phyloP scores from a whole-genome alignment of 2,113 vertebrate genomes.

The Chaetura pelagica region DNA sequence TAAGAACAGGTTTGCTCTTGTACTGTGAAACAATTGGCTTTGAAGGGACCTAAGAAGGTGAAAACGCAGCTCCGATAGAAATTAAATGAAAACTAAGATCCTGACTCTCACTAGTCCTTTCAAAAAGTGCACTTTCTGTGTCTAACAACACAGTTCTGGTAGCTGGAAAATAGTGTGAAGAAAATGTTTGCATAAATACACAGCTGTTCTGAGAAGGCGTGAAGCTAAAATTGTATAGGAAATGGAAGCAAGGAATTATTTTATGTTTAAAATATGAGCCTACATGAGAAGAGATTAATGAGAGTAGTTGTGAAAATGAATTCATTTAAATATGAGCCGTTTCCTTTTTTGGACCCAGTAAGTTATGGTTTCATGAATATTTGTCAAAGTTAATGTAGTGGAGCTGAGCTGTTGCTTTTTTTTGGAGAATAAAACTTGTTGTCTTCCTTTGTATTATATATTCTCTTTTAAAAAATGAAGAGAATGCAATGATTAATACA shows the following conservation, averaged over 20 bases:
- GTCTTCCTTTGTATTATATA: slow-evolving; percentile 40
- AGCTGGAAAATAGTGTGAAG: not conserved
- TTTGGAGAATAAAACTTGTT: slow-evolving; percentile 27
- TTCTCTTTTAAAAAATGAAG: slow-evolving; percentile 53
- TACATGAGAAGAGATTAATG: slow-evolving; percentile 40
- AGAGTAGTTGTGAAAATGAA: slow-evolving; percentile 56
- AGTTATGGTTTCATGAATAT: slow-evolving; percentile 56
- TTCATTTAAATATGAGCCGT: slow-evolving; percentile 42
- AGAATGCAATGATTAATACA: slow-evolving; percentile 58
- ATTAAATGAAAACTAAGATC: not conserved
- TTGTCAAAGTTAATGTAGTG: slow-evolving; percentile 72
- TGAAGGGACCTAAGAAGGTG: not conserved
- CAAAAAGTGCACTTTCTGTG: not conserved
- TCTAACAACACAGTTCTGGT: not conserved
- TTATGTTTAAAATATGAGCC: slow-evolving; percentile 52
- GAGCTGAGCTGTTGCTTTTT: slow-evolving; percentile 36
- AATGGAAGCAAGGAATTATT: slow-evolving; percentile 34
- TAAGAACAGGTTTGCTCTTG: not conserved
- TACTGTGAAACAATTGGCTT: not conserved
- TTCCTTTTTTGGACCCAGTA: slow-evolving; percentile 9
- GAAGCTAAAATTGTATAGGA: slow-evolving; percentile 36
- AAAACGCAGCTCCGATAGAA: not conserved
- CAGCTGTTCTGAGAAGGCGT: slow-evolving; percentile 44
- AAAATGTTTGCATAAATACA: slow-evolving; percentile 31
- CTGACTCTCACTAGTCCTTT: not conserved